phyloP scores from a whole-genome alignment of 37 sponge, comb jelly and placozoan species.

The Beroe ovata region DNA sequence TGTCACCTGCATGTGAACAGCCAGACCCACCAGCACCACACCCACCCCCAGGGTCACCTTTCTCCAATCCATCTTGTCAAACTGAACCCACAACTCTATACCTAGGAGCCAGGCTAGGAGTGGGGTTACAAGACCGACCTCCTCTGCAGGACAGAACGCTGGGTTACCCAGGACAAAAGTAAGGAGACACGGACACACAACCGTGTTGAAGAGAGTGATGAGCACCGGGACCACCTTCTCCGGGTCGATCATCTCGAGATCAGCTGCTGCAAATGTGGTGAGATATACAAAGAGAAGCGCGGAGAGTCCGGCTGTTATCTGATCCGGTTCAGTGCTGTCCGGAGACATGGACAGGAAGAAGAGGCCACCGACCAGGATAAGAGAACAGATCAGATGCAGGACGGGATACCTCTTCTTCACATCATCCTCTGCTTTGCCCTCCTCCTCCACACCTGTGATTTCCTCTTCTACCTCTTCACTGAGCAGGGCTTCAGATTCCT shows the following conservation, averaged over 20 bases:
- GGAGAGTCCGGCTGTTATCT: not conserved
- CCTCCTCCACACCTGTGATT: too few relatives aligned
- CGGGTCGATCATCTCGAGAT: not conserved
- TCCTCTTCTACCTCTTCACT: not conserved
- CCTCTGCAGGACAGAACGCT: not conserved
- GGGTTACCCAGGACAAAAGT: not conserved
- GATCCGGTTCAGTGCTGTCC: not conserved
- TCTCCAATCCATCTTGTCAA: not conserved
- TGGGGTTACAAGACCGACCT: not conserved
- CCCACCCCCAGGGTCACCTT: not conserved
- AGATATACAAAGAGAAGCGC: not conserved
- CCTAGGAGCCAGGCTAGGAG: not conserved
- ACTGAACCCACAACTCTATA: not conserved
- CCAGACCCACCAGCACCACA: not conserved
- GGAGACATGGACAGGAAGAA: not conserved
- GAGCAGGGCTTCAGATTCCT: not conserved
- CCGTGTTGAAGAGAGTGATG: not conserved
- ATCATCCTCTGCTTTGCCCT: too few relatives aligned
- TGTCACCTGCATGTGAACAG: not conserved
- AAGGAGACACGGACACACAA: not conserved
- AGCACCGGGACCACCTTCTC: not conserved
- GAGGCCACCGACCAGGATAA: not conserved
- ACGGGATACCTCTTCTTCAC: too few relatives aligned
- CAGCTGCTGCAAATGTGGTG: not conserved
- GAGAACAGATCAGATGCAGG: not conserved